Conservation (phyloP, 2,888 invertebrate species). For the Ashinkailepas kermadecensis region DNA sequence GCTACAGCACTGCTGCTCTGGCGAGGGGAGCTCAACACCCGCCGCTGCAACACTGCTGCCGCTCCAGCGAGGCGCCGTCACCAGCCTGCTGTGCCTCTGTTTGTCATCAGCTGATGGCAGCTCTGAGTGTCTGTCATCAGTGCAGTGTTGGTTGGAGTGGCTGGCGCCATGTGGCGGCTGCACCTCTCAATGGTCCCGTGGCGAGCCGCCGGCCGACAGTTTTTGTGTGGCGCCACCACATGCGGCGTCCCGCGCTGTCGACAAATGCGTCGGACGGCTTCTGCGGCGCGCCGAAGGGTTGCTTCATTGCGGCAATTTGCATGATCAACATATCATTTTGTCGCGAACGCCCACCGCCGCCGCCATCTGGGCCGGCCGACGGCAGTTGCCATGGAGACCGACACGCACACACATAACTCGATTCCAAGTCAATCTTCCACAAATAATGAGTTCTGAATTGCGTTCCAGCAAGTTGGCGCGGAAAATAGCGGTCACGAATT, state of each 20-base stretch:
- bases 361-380: background rate
- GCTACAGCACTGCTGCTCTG: too few relatives aligned
- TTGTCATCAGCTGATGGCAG: too few relatives aligned
- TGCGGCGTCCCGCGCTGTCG: background rate
- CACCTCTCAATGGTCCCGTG: background rate
- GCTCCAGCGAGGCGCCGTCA: background rate
- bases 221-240: background rate
- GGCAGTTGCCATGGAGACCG: conserved; percentile 7
- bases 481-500: background rate
- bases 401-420: conserved; percentile 13
- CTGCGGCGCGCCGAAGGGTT: conserved; percentile 18
- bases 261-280: background rate
- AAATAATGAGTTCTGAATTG: conserved; percentile 21
- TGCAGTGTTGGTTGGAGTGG: too few relatives aligned
- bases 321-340: conserved; percentile 16
- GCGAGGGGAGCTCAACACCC: too few relatives aligned
- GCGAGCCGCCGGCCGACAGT: background rate
- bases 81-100: too few relatives aligned
- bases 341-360: background rate
- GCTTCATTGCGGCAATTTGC: conserved; percentile 15
- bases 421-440: conserved; percentile 21
- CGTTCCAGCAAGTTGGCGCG: background rate
- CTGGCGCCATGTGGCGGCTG: background rate
- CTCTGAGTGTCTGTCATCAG: too few relatives aligned
- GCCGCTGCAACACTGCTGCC: background rate